Evolutionary conservation across 1,140 invertebrate genomes (phyloP), one percentile per base, ranked within the genome.

Genomic region (Hycleus phaleratus): DNA sequence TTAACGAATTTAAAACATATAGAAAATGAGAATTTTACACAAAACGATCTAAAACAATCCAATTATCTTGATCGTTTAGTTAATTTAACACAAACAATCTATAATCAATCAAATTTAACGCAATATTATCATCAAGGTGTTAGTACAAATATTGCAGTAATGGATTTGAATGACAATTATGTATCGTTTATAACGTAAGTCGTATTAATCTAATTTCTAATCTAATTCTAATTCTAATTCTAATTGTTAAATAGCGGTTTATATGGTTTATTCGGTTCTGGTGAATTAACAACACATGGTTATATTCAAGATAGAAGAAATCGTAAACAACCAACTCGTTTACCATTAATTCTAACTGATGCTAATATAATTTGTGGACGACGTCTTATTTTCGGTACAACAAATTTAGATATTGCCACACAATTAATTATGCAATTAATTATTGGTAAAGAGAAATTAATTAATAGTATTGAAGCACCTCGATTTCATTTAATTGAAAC

Each of bases 111-210:
- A 60, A 61, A 69, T 52, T 62, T 70, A 51, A 68, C 59, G 55
- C 11, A 54, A 52, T 60, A 64, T 47, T 62, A 69, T 54, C 66
- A 70, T 60, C 74, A 72, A 61, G 77, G 78, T 62, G 78, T 76
- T 49, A 78, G 80, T 26, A 78, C 80, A 7, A 81, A 80, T 55
- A 75, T 88, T 10, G 80, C 82, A 45, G 81, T 81, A 49, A 79
- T 84, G 48, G 86, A 88, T 73, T 74, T 76, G 55, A 73, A 79
- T 66, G 87, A 88, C 68, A 76, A 82, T 24, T 87, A 88, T 71
- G 82, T 86, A 8, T 84, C 85, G 24, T 73, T 86, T 39, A 79
- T 86, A 56, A 83, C 81, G 86, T 90, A 73, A 79, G 82, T 79
- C 65, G 50, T 44, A 49, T 26, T 49, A 26, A 48, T n/a, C 10